Evolutionary conservation across 2,888 invertebrate species (phyloP).

Genomic region (Odontomyia ornata): DNA sequence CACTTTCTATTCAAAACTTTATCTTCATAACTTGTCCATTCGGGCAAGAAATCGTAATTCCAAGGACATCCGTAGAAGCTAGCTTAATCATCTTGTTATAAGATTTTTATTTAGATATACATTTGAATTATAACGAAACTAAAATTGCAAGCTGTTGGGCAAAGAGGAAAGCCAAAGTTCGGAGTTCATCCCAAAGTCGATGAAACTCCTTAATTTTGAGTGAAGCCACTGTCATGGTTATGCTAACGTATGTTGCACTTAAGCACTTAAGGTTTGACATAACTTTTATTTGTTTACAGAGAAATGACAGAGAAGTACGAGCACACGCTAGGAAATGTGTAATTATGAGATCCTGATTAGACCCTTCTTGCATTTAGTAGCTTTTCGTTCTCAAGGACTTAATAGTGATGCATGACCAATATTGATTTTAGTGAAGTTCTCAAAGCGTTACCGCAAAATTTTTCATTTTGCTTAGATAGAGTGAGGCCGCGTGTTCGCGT

Average conservation of each 20-base stretch:
- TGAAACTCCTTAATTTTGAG: too few relatives aligned
- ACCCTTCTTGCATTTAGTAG: too few relatives aligned
- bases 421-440: background rate
- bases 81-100: background rate
- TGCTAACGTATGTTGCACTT: too few relatives aligned
- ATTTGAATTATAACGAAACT: background rate
- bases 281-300: too few relatives aligned
- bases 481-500: background rate
- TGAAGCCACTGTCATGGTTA: too few relatives aligned
- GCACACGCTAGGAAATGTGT: too few relatives aligned
- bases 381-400: background rate
- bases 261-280: too few relatives aligned
- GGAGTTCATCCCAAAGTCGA: background rate
- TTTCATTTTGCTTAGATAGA: background rate
- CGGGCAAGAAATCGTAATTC: background rate
- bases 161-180: constrained; percentile 5
- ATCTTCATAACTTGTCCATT: background rate
- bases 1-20: background rate
- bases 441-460: background rate
- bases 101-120: constrained; percentile 20
- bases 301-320: too few relatives aligned
- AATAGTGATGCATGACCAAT: too few relatives aligned
- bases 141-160: background rate
- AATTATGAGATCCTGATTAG: too few relatives aligned
- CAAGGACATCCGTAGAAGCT: background rate